Conservation (phyloP, 35 echinoderm and acorn worm species). For the Ptychodera flava region DNA sequence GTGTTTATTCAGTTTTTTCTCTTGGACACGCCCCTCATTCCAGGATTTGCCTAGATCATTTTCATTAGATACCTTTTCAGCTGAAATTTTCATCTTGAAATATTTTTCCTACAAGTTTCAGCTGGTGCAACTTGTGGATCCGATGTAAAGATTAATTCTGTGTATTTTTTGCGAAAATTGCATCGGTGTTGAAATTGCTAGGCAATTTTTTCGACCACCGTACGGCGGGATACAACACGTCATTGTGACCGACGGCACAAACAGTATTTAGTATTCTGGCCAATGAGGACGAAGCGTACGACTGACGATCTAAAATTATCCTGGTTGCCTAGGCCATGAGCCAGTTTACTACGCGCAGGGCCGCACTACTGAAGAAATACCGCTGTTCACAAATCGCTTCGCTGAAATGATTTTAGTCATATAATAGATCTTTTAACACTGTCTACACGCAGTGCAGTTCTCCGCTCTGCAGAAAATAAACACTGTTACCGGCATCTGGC, state of each 20-base stretch:
- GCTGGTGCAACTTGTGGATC: neutral
- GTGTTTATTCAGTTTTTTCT: slow-evolving; percentile 2
- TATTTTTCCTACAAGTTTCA: neutral
- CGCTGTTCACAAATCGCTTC: no score
- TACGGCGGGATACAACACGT: neutral
- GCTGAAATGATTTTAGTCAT: no score
- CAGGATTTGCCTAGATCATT: neutral
- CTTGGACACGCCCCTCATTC: neutral
- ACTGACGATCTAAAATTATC: neutral
- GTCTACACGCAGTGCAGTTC: no score
- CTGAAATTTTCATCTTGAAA: neutral
- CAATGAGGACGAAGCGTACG: neutral
- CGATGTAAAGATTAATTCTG: neutral
- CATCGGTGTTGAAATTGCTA: no score
- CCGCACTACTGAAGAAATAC: no score
- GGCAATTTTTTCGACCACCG: neutral
- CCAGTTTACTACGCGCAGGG: neutral
- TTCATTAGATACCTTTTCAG: no score
- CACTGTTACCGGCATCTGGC: no score
- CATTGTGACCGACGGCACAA: neutral
- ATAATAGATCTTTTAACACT: no score
- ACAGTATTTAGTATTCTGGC: neutral
- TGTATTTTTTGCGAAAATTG: neutral
- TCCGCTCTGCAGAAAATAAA: no score
- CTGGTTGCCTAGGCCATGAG: neutral